phyloP scores from a whole-genome alignment of 2,113 vertebrate genomes.

The Ramphastos sulfuratus region DNA sequence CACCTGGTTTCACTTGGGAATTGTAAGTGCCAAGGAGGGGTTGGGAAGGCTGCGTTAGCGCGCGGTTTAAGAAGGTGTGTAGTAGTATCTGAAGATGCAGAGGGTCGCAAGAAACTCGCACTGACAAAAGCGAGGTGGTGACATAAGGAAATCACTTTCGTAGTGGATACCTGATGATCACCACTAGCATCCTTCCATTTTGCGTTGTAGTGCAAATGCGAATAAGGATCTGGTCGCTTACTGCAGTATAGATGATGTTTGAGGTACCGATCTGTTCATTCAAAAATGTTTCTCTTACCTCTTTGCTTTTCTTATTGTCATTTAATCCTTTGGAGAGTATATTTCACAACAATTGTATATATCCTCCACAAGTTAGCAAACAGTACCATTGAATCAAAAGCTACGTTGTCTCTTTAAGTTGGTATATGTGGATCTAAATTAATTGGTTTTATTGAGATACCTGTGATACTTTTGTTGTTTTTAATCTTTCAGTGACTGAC shows the following conservation, averaged over 20 bases:
- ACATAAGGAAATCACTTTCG: background rate
- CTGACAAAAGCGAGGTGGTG: background rate
- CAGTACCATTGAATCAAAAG: background rate
- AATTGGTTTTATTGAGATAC: background rate
- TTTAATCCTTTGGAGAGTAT: background rate
- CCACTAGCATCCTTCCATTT: background rate
- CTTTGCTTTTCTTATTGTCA: background rate
- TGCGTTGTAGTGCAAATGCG: background rate
- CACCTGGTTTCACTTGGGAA: fast-evolving
- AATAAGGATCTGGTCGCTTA: background rate
- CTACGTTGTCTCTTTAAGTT: background rate
- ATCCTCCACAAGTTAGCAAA: background rate
- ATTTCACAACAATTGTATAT: background rate
- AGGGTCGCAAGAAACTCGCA: background rate
- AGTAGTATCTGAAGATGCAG: background rate
- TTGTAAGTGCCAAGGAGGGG: background rate
- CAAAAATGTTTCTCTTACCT: background rate
- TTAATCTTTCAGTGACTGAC: background rate
- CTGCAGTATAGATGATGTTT: background rate
- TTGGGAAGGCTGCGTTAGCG: background rate
- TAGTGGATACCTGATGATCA: background rate
- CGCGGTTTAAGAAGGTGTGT: background rate
- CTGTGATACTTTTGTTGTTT: background rate
- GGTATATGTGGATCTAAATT: background rate
- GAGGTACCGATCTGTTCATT: background rate